phyloP scores from a whole-genome alignment of 2,888 invertebrate genomes.

The Agrilus cyanescens region DNA sequence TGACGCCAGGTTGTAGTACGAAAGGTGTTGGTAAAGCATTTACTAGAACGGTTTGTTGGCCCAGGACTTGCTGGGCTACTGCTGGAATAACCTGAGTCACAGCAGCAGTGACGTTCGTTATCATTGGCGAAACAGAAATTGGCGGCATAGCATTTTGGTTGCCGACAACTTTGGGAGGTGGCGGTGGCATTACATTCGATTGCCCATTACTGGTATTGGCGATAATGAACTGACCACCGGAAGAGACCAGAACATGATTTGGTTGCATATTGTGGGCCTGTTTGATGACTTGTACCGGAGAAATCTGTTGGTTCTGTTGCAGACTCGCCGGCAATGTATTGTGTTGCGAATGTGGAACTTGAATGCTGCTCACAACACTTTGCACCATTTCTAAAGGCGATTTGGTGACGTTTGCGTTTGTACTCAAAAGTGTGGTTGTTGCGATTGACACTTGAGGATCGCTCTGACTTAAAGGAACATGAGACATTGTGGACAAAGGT shows the following conservation, averaged over 20 bases:
- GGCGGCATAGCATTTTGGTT: slow-evolving; percentile 42
- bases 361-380: slow-evolving; percentile 59
- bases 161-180: slow-evolving; percentile 41
- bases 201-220: slow-evolving; percentile 41
- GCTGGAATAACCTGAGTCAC: slow-evolving; percentile 54
- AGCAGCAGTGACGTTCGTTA: slow-evolving; percentile 53
- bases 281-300: slow-evolving; percentile 35
- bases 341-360: slow-evolving; percentile 40
- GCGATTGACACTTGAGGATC: slow-evolving; percentile 39
- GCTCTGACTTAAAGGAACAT: slow-evolving; percentile 35
- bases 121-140: slow-evolving; percentile 48
- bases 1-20: slow-evolving; percentile 62
- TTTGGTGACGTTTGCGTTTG: slow-evolving; percentile 37
- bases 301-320: slow-evolving; percentile 31
- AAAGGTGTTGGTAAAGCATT: slow-evolving; percentile 70
- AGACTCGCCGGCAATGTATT: slow-evolving; percentile 17
- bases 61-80: slow-evolving; percentile 52
- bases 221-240: slow-evolving; percentile 62
- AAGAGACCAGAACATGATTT: slow-evolving; percentile 64
- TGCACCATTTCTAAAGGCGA: slow-evolving; percentile 69
- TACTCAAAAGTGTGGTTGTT: slow-evolving; percentile 31
- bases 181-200: slow-evolving; percentile 52
- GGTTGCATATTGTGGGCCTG: slow-evolving; percentile 40
- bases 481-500: slow-evolving; percentile 32
- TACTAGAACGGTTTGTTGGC: slow-evolving; percentile 67